Conservation (phyloP, 2,113 vertebrate genomes). For the Acanthochromis polyacanthus region DNA sequence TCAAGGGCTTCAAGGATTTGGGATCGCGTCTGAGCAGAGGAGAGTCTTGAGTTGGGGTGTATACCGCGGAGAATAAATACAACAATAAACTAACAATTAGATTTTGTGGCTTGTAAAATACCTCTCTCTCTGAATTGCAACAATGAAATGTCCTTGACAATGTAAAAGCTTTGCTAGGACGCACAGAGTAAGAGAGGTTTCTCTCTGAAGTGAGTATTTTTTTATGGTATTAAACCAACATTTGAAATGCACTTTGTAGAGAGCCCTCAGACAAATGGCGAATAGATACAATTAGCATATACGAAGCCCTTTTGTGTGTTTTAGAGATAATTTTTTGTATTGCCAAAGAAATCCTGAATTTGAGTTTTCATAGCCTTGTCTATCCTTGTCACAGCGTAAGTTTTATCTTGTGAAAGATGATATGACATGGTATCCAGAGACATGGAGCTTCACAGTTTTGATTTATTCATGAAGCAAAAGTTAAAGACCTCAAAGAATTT, state of each 20-base stretch:
- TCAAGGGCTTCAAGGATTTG: neutral
- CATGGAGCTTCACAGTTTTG: conserved; percentile 58
- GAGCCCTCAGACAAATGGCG: conserved; percentile 23
- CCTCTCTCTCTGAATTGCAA: neutral
- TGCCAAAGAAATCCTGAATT: conserved; percentile 37
- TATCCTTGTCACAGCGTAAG: conserved; percentile 65
- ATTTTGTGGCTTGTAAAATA: neutral
- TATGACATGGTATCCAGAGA: conserved; percentile 75
- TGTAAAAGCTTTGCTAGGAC: conserved; percentile 15
- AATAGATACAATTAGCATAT: conserved; percentile 33
- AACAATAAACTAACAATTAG: neutral
- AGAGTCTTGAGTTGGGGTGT: neutral
- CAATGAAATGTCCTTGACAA: conserved; percentile 43
- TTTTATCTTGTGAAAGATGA: conserved; percentile 71
- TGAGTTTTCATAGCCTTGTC: conserved; percentile 50
- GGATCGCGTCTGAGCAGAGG: neutral
- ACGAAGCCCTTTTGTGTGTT: conserved; percentile 15
- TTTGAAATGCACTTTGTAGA: conserved; percentile 45
- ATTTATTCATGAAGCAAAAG: conserved; percentile 79
- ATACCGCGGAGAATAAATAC: conserved; percentile 18
- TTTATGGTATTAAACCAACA: conserved; percentile 32
- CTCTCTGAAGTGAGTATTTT: conserved; percentile 26
- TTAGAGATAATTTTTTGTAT: conserved; percentile 27
- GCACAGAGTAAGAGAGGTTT: conserved; percentile 8
- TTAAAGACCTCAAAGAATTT: conserved; percentile 79